A percentile compares a stretch with the other conserved stretches of the same genome.
Conservation (phyloP, 2,888 invertebrate species). For the Volucella inanis region DNA sequence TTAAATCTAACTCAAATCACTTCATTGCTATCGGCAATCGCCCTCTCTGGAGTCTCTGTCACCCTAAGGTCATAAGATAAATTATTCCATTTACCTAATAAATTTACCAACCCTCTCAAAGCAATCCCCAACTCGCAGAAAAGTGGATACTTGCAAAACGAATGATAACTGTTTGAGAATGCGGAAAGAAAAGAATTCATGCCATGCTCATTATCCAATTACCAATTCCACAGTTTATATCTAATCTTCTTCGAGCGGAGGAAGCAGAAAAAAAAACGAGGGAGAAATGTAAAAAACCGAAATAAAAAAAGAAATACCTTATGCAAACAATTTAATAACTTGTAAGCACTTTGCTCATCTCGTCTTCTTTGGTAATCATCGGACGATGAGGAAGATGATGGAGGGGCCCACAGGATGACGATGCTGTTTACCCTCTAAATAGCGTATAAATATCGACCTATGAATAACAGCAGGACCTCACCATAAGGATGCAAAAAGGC, state of each 20-base stretch:
- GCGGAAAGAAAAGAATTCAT: constrained; percentile 17
- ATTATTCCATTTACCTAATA: constrained; percentile 63
- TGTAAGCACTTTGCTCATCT: constrained; percentile 55
- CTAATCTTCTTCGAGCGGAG: constrained; percentile 33
- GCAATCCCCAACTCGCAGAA: constrained; percentile 3
- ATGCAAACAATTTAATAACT: constrained; percentile 69
- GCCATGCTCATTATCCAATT: constrained; percentile 73
- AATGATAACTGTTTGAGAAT: neutral
- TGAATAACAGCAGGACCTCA: constrained; percentile 18
- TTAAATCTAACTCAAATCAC: constrained; percentile 52
- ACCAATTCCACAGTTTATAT: constrained; percentile 64
- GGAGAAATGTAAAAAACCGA: constrained; percentile 18
- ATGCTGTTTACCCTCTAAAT: constrained; percentile 32
- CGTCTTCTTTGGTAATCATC: constrained; percentile 1
- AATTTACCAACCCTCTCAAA: constrained; percentile 8
- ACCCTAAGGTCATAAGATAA: constrained; percentile 38
- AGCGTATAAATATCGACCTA: constrained; percentile 56
- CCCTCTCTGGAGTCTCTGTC: neutral
- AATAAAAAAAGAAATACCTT: constrained; percentile 54
- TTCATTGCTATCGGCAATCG: constrained; percentile 54
- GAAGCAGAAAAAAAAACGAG: constrained; percentile 8
- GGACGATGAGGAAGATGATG: constrained; percentile 4
- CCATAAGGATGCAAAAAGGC: constrained; percentile 22
- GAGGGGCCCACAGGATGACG: neutral
- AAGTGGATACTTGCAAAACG: constrained; percentile 54